These are phyloP conservation scores for Conus betulinus DNA, from an alignment of 1,140 invertebrate species.

Conservation along the genomic window DNA sequence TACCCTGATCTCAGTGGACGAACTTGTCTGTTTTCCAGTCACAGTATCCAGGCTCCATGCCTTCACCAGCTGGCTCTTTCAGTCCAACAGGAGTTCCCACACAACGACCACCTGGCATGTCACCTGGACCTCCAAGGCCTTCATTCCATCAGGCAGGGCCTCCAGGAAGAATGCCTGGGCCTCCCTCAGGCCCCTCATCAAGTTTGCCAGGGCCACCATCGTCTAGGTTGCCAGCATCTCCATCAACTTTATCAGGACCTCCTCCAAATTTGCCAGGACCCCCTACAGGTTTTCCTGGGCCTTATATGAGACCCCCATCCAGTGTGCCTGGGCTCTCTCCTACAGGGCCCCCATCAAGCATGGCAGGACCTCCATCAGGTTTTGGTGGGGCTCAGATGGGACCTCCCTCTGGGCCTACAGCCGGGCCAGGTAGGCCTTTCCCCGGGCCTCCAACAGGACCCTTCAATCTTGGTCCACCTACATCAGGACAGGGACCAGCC, in stretches of 20 bases:
- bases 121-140: background rate
- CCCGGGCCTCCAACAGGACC: background rate
- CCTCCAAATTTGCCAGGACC: background rate
- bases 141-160: background rate
- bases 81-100: background rate
- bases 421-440: background rate
- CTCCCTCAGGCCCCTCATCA: background rate
- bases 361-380: background rate
- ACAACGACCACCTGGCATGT: background rate
- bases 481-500: background rate
- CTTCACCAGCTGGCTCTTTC: background rate
- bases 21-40: background rate
- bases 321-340: background rate
- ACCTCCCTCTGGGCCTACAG: background rate
- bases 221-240: no score
- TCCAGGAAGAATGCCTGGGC: background rate
- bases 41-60: background rate
- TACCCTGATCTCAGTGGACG: no score
- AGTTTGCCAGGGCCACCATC: background rate
- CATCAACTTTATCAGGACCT: no score
- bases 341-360: background rate
- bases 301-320: conserved; percentile 2
- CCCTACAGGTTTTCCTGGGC: background rate
- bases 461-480: conserved; percentile 7
- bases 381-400: background rate